These are phyloP conservation scores for Clarias magur DNA, from an alignment of 2,113 vertebrate species.

Conservation along the genomic window DNA sequence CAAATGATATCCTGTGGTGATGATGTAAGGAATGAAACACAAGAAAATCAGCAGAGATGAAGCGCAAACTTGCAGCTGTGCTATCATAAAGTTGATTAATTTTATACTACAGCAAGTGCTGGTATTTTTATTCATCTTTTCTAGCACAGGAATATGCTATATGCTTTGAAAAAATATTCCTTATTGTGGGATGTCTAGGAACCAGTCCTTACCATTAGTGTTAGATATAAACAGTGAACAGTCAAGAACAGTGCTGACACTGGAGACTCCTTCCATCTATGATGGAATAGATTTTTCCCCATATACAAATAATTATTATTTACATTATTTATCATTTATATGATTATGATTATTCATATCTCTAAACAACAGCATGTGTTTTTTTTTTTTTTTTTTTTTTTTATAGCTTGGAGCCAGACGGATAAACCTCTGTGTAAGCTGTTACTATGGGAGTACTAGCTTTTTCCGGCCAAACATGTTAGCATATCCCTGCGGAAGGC, in stretches of 20 bases:
- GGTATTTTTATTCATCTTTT: background rate
- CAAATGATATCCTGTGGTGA: conserved; percentile 42
- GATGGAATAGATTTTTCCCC: too few relatives aligned
- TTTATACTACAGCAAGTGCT: background rate
- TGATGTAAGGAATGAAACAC: background rate
- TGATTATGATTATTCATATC: background rate
- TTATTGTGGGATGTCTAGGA: background rate
- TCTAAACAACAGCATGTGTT: background rate
- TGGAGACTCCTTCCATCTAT: background rate
- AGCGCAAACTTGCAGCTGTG: too few relatives aligned
- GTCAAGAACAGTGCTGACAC: background rate
- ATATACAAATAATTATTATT: too few relatives aligned
- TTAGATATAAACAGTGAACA: background rate
- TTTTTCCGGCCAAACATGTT: too few relatives aligned
- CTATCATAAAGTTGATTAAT: background rate
- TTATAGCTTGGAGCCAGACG: background rate
- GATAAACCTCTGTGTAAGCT: background rate
- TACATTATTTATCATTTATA: too few relatives aligned
- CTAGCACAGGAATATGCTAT: background rate
- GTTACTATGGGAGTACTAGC: background rate
- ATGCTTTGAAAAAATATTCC: background rate
- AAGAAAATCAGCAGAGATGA: background rate
- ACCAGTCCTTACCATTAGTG: background rate
- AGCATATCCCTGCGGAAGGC: too few relatives aligned
- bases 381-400: background rate